phyloP scores from a whole-genome alignment of 2,888 invertebrate genomes.

The Exocentrus adspersus region DNA sequence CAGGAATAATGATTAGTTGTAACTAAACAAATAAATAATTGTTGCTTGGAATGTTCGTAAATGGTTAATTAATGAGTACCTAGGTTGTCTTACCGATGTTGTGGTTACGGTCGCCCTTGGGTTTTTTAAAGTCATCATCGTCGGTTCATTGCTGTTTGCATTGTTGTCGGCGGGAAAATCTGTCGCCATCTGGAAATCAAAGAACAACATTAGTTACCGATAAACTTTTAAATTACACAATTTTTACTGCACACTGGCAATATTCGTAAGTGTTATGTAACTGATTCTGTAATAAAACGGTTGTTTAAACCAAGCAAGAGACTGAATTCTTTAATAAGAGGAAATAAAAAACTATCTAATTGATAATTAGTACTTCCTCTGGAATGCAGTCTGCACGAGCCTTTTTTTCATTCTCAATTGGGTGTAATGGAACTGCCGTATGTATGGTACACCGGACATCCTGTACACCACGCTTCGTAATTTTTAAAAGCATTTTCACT shows the following conservation, averaged over 20 bases:
- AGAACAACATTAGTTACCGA: constrained; percentile 8
- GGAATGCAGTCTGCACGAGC: not conserved
- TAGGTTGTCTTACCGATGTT: constrained; percentile 55
- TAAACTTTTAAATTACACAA: not conserved
- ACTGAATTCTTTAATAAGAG: not conserved
- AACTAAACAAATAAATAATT: constrained; percentile 18
- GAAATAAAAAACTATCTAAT: not conserved
- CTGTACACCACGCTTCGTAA: constrained; percentile 3
- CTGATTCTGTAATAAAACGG: not conserved
- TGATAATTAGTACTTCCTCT: not conserved
- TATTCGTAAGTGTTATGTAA: too few relatives aligned
- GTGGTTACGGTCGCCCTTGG: constrained; percentile 55
- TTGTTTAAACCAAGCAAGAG: not conserved
- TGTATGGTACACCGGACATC: constrained; percentile 18
- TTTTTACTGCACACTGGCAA: not conserved
- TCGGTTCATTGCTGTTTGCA: constrained; percentile 57
- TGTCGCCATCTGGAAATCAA: constrained; percentile 59
- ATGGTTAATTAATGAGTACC: constrained; percentile 14
- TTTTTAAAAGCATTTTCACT: not conserved
- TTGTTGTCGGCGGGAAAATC: constrained; percentile 57
- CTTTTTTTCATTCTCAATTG: constrained; percentile 4
- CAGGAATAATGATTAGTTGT: constrained; percentile 2
- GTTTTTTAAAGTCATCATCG: constrained; percentile 51
- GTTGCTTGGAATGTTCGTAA: constrained; percentile 7
- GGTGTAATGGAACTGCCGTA: constrained; percentile 3